Base-by-base conservation (phyloP, 2,888 invertebrate genomes). In the Malthinus seriepunctatus region DNA sequence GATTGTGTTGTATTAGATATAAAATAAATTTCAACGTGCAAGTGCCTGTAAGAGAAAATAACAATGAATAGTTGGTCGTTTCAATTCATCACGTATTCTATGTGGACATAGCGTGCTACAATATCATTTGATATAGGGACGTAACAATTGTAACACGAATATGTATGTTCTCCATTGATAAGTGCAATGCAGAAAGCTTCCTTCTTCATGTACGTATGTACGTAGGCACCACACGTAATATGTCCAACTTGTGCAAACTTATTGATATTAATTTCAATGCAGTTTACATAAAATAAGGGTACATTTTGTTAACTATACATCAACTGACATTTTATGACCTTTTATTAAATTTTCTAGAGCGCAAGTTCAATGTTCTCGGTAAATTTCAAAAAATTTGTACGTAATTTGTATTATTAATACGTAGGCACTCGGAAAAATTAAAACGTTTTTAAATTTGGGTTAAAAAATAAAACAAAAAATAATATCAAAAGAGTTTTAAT, bases 81-180 rank as follows among this genome's bases (percentile, higher is more conserved):
- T 60, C 51, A 55, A 60, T 60, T 60, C 55, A 55, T 60, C 60
- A 51, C 55, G 42, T 51, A 60, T 60, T 60, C 55, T 39, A 47
- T 60, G 60, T 51, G 59, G 45, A 60, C 32, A 46, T 60, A 42
- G 60, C 60, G 60, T 60, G 60, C 42, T 47, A 55, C 60, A 60
- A 54, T 60, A 60, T 51, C 60, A 60, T 60, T 60, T 60, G 51
- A 51, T 60, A 55, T 46, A 51, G 55, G 35, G 51, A 51, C 51
- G 49, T 46, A 33, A 37, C 49, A 35, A 55, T 55, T 60, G 55
- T 52, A 60, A 50, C 51, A 55, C 35, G 59, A 51, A 44, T 32
- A 51, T 50, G 50, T 42, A 42, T 23, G 55, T 51, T 52, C n/a
- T n/a, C 47, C 60, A 56, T 56, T 56, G 60, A 60, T 60, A 60